A percentile compares a stretch with the other conserved stretches of the same genome.
Conservation (phyloP, 2,888 invertebrate genomes). For the Ceratothoa steindachneri region DNA sequence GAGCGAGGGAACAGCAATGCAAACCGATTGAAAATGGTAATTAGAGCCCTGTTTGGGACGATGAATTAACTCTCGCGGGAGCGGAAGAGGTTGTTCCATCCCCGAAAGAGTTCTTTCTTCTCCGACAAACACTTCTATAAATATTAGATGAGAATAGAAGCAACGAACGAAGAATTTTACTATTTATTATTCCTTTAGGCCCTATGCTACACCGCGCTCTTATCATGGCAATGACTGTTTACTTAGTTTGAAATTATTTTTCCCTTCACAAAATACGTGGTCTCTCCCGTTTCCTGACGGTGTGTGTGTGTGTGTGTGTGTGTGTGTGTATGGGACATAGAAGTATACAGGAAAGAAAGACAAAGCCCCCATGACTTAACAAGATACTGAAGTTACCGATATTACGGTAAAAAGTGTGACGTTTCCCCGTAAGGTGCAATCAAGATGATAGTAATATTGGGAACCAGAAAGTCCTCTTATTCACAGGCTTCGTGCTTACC, state of each 20-base stretch:
- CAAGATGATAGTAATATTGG: no score
- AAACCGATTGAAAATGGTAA: conserved; percentile 6
- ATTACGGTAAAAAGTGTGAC: no score
- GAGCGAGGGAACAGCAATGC: not conserved
- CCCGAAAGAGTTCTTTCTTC: not conserved
- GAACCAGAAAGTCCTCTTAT: no score
- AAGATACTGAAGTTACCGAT: no score
- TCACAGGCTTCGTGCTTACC: no score
- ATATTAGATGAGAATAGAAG: not conserved
- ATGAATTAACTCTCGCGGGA: not conserved
- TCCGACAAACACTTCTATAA: not conserved
- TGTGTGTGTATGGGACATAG: no score
- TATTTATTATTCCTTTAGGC: not conserved
- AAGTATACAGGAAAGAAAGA: no score
- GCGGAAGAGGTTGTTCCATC: not conserved
- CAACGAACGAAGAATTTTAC: not conserved
- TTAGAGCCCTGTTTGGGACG: not conserved
- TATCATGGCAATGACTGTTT: not conserved
- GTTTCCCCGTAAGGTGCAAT: no score
- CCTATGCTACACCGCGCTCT: not conserved
- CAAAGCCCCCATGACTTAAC: no score
- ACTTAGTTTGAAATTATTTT: not conserved
- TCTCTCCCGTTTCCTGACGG: not conserved
- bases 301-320: not conserved
- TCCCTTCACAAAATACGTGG: not conserved